Base-by-base conservation (phyloP, 2,888 invertebrate genomes). In the Junonia oenone region DNA sequence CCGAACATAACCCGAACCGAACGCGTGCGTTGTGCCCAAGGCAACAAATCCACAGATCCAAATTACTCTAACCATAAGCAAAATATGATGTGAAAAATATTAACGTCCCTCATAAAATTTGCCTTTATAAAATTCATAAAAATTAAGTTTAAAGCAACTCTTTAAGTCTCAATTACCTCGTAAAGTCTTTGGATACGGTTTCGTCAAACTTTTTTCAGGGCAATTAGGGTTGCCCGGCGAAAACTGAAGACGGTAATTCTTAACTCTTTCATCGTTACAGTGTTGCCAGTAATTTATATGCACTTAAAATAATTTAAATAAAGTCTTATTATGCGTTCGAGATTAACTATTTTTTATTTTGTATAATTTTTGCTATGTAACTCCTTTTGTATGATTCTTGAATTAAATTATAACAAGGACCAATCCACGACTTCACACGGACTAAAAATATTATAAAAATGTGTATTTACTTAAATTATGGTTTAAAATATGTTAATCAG, bases 121-220 rank as follows among this genome's bases (percentile, higher is more conserved):
- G 27, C 49, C 50, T 26, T 61, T 53, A 53, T 55, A 49, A 55
- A 59, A 56, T 56, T 59, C 52, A 56, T 58, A 46, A 35, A 58
- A 56, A 59, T 62, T 58, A 63, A 58, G 56, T 59, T 55, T 35
- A 59, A 55, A 59, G 59, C 59, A 54, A 45, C 48, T 52, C 58
- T 43, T 54, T 58, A 63, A 51, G 59, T 56, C 62, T 58, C 61
- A 63, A 58, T 63, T 63, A 62, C 55, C 56, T 56, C 55, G 59
- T 62, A 62, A 63, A 63, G 55, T 48, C 56, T 50, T 40, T 53
- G 58, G 56, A 59, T 59, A 56, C 53, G 26, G 56, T 45, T 52
- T 46, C 51, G 56, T 58, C 26, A 57, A 65, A 65, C 55, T 65
- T 63, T 38, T 54, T 62, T 46, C 52, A 40, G 35, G 27, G 45